Percentiles rank a stretch among this genome's conserved stretches.
Evolutionary conservation across 2,888 invertebrate species (phyloP).

Genomic region (Napeogenes sylphis): DNA sequence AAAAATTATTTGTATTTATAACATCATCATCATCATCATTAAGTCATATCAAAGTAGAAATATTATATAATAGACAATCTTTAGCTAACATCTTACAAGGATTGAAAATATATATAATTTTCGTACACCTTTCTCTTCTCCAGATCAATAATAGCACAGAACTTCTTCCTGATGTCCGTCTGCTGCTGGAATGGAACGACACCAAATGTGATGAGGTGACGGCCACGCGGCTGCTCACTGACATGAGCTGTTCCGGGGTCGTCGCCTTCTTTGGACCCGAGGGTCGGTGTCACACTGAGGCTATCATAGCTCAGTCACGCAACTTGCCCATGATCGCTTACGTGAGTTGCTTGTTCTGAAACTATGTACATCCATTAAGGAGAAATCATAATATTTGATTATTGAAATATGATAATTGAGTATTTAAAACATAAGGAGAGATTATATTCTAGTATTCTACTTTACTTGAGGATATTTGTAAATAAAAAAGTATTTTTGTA

Average conservation of each 20-base stretch:
- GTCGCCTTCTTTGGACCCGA: conserved; percentile 97
- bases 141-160: conserved; percentile 84
- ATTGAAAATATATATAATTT: too few species aligned
- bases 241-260: conserved; percentile 94
- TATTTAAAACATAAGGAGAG: background rate
- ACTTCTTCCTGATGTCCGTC: conserved; percentile 84
- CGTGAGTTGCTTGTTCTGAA: conserved; percentile 78
- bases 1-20: background rate
- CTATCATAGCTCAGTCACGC: conserved; percentile 93
- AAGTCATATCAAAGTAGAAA: too few species aligned
- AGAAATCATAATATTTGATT: too few species aligned
- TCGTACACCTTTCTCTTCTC: conserved; percentile 23
- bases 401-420: conserved; percentile 38
- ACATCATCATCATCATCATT: too few species aligned
- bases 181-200: conserved; percentile 88
- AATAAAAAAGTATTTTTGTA: background rate
- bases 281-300: conserved; percentile 95
- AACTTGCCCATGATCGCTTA: conserved; percentile 98
- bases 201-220: conserved; percentile 90
- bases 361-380: too few species aligned
- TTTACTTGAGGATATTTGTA: background rate
- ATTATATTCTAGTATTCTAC: too few species aligned
- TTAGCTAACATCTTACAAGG: too few species aligned
- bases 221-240: conserved; percentile 89
- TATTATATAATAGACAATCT: background rate